Conservation (phyloP, 2,113 vertebrate genomes). For the Vulpes lagopus region DNA sequence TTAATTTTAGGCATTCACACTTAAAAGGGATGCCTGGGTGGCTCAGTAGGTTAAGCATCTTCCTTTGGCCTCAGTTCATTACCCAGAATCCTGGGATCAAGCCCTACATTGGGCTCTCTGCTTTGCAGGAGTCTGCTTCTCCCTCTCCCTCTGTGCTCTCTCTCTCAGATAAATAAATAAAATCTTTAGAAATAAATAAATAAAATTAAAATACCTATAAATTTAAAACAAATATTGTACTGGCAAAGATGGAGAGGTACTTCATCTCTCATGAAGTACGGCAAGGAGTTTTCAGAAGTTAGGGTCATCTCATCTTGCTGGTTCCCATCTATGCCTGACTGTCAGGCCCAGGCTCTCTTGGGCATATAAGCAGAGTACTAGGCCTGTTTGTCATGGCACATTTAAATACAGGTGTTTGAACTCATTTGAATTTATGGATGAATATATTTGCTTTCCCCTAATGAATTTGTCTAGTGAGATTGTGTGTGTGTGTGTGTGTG, state of each 20-base stretch:
- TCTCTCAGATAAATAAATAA: too few species aligned
- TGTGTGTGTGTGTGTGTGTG: too few species aligned
- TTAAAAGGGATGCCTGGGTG: not conserved
- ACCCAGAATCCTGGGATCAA: too few species aligned
- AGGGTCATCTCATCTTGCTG: not conserved
- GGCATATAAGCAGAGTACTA: not conserved
- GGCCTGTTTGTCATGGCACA: not conserved
- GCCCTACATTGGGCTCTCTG: too few species aligned
- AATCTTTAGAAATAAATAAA: too few species aligned
- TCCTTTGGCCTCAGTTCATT: too few species aligned
- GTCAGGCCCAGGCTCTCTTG: not conserved
- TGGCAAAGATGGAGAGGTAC: not conserved
- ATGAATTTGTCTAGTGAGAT: not conserved
- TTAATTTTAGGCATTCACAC: not conserved
- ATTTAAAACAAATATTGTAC: not conserved
- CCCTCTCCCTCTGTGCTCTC: too few species aligned
- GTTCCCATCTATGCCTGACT: not conserved
- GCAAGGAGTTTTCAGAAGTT: not conserved
- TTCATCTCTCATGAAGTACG: not conserved
- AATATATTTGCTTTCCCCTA: not conserved
- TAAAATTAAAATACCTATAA: too few species aligned
- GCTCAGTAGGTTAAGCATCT: too few species aligned
- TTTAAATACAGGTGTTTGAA: not conserved
- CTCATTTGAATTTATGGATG: constrained; percentile 19
- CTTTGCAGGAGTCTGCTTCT: too few species aligned